Percentiles rank a stretch among this genome's conserved stretches.
These are phyloP conservation scores for Gila orcuttii DNA, from an alignment of 2,113 vertebrate species.

Conservation along the genomic window DNA sequence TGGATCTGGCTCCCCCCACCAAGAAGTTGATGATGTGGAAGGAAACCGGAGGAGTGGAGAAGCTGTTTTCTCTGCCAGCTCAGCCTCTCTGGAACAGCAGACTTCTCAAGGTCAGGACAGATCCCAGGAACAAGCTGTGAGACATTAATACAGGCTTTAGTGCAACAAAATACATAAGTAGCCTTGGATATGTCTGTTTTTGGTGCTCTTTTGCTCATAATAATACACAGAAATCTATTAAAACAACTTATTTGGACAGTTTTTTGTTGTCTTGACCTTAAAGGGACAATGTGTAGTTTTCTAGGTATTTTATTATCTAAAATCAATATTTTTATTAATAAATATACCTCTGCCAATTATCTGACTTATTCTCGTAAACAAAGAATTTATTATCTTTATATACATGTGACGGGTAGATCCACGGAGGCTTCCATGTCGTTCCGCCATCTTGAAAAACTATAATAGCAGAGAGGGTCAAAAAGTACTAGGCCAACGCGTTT, in stretches of 20 bases:
- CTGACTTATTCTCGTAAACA: too few relatives aligned
- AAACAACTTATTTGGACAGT: not conserved
- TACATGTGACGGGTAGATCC: too few relatives aligned
- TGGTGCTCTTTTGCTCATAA: not conserved
- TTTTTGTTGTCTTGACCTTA: not conserved
- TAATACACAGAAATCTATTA: not conserved
- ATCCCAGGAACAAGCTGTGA: not conserved
- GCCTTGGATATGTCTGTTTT: not conserved
- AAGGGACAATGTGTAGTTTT: too few relatives aligned
- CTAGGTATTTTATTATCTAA: too few relatives aligned
- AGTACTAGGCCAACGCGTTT: too few relatives aligned
- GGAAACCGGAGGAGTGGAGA: slow-evolving; percentile 97
- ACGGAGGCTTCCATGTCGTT: too few relatives aligned
- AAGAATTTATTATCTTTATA: too few relatives aligned
- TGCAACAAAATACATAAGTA: slow-evolving; percentile 20
- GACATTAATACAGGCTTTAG: slow-evolving; percentile 3
- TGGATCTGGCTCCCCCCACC: slow-evolving; percentile 96
- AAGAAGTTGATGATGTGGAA: slow-evolving; percentile 99
- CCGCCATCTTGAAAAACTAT: too few relatives aligned
- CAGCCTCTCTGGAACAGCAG: slow-evolving; percentile 96
- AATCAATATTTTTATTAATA: too few relatives aligned
- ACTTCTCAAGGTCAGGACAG: slow-evolving; percentile 87
- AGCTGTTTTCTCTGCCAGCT: slow-evolving; percentile 95
- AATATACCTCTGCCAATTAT: too few relatives aligned
- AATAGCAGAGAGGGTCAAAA: too few relatives aligned